These are phyloP conservation scores for Calyptomena viridis DNA, from an alignment of 2,113 vertebrate genomes.

Conservation along the genomic window DNA sequence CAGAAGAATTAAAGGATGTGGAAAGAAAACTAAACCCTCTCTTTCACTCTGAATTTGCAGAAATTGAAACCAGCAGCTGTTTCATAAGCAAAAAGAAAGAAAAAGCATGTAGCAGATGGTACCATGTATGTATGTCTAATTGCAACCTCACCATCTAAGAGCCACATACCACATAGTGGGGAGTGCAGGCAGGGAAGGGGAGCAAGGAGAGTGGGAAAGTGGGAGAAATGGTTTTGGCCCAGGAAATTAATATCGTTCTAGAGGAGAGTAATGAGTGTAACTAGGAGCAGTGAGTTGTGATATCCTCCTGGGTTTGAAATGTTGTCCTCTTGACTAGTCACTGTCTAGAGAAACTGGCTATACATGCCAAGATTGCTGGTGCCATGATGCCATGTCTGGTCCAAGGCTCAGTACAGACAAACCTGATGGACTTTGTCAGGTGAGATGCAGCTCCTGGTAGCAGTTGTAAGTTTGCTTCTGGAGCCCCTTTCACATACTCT, in stretches of 20 bases:
- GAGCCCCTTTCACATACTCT: neutral
- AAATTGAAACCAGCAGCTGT: constrained; percentile 33
- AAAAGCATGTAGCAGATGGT: constrained; percentile 21
- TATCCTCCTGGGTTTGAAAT: neutral
- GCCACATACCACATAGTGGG: neutral
- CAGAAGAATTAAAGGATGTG: neutral
- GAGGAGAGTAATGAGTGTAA: neutral
- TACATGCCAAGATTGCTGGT: neutral
- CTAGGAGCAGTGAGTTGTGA: neutral
- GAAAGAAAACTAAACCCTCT: neutral
- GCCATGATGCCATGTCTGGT: neutral
- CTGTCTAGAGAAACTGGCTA: neutral
- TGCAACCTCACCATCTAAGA: neutral
- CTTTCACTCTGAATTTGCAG: neutral
- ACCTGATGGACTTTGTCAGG: neutral
- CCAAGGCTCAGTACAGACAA: neutral
- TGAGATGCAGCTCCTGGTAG: neutral
- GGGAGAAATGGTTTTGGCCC: neutral
- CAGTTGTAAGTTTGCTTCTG: neutral
- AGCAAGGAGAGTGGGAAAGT: neutral
- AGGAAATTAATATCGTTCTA: neutral
- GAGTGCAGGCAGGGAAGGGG: neutral
- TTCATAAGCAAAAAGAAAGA: neutral
- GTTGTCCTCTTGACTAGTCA: neutral
- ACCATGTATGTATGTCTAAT: neutral